These are phyloP conservation scores for Myiothlypis coronata DNA, from an alignment of 2,797 vertebrate genomes.

Conservation along the genomic window DNA sequence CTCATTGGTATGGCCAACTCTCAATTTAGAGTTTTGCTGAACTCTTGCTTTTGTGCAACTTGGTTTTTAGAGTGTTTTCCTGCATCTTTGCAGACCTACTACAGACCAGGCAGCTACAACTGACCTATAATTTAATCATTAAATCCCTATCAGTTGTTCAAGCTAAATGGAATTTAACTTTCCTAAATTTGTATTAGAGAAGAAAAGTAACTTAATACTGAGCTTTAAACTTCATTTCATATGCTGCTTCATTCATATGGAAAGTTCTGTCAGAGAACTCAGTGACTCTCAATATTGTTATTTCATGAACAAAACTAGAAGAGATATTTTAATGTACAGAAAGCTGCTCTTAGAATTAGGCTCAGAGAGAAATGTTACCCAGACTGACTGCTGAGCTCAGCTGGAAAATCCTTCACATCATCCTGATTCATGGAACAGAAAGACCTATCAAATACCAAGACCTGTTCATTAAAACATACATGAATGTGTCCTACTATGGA, in stretches of 20 bases:
- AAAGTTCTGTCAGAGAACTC: neutral
- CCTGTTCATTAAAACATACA: neutral
- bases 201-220: neutral
- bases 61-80: neutral
- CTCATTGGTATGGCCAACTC: neutral
- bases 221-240: neutral
- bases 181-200: neutral
- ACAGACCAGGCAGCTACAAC: neutral
- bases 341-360: neutral
- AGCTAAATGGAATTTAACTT: neutral
- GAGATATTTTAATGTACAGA: neutral
- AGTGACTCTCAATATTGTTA: neutral
- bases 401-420: neutral
- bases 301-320: neutral
- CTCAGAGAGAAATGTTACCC: neutral
- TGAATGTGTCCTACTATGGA: neutral
- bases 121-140: neutral
- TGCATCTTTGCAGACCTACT: neutral
- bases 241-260: neutral
- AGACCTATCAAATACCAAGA: neutral
- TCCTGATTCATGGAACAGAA: neutral
- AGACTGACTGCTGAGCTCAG: neutral
- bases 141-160: neutral
- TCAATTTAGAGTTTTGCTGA: neutral
- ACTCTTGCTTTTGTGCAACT: neutral